Conservation (phyloP, 2,888 invertebrate genomes). For the Eilema caniola region DNA sequence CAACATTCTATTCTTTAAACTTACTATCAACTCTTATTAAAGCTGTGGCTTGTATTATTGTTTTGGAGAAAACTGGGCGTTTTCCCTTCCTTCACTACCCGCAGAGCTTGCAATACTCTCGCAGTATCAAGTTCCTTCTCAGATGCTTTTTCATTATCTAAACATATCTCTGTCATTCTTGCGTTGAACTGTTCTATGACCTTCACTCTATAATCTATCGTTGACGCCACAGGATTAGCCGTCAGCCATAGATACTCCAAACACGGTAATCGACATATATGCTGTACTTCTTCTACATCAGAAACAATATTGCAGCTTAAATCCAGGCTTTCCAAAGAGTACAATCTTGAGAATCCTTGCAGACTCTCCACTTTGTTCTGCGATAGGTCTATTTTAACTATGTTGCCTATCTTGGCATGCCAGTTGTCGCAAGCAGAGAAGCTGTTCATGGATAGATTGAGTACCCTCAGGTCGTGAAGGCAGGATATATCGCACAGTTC, state of each 20-base stretch:
- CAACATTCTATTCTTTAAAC: background rate
- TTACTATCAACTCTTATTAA: conserved; percentile 79
- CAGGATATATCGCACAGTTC: conserved; percentile 92
- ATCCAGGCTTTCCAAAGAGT: conserved; percentile 94
- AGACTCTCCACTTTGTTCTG: conserved; percentile 93
- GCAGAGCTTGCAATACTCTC: conserved; percentile 94
- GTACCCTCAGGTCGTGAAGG: conserved; percentile 91
- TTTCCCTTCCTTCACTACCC: conserved; percentile 91
- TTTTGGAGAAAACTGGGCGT: conserved; percentile 86
- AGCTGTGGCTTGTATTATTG: conserved; percentile 81
- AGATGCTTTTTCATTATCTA: conserved; percentile 95
- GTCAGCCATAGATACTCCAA: conserved; percentile 95
- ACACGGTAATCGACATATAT: conserved; percentile 94
- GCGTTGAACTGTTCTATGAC: conserved; percentile 95
- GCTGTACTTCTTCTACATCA: conserved; percentile 93
- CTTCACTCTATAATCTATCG: conserved; percentile 96
- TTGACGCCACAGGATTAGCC: conserved; percentile 95
- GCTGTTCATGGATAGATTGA: conserved; percentile 94
- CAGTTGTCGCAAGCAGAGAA: conserved; percentile 91
- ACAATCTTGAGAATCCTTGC: conserved; percentile 92
- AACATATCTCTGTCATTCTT: conserved; percentile 92
- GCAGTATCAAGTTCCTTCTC: conserved; percentile 97
- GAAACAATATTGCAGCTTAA: conserved; percentile 94
- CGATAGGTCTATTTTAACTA: conserved; percentile 94
- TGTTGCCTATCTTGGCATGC: conserved; percentile 95